phyloP scores from a whole-genome alignment of 2,113 vertebrate species.

The Cephalophus harveyi region DNA sequence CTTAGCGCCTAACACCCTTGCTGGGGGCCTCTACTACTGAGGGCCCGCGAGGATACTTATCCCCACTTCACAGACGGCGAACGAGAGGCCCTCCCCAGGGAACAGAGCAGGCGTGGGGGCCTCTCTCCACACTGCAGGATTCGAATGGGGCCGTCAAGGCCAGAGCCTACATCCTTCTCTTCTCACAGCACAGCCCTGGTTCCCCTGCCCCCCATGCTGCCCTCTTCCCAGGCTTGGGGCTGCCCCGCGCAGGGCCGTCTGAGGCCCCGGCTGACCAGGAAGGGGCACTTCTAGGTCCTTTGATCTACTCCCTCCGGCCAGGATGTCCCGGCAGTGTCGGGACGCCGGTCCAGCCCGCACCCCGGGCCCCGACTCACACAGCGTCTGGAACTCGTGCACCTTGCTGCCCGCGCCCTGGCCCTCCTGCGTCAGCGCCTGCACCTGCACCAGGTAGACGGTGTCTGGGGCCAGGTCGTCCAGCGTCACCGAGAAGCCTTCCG shows the following conservation, averaged over 20 bases:
- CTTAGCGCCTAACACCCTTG: neutral
- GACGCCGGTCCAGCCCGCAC: neutral
- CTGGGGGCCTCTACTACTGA: neutral
- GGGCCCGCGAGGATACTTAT: neutral
- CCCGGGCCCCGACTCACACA: slow-evolving; percentile 71
- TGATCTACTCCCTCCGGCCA: neutral
- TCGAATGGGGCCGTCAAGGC: neutral
- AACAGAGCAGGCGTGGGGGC: neutral
- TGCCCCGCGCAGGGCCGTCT: too few relatives aligned
- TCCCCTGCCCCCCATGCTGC: neutral
- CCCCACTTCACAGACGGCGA: neutral
- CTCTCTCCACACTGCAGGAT: neutral
- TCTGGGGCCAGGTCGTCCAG: slow-evolving; percentile 84
- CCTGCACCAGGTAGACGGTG: slow-evolving; percentile 90
- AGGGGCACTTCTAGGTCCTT: neutral
- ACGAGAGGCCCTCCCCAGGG: too few relatives aligned
- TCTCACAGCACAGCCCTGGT: neutral
- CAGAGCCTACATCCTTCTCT: neutral
- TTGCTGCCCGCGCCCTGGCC: slow-evolving; percentile 83
- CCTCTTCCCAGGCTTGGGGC: neutral
- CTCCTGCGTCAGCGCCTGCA: slow-evolving; percentile 87
- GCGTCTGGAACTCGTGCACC: slow-evolving; percentile 90
- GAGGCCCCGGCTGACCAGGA: neutral
- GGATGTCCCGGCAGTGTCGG: too few relatives aligned
- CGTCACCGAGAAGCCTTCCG: slow-evolving; percentile 86